A percentile compares a stretch with the other conserved stretches of the same genome.
phyloP scores from a whole-genome alignment of 2,113 vertebrate genomes.

The Symphodus melops region DNA sequence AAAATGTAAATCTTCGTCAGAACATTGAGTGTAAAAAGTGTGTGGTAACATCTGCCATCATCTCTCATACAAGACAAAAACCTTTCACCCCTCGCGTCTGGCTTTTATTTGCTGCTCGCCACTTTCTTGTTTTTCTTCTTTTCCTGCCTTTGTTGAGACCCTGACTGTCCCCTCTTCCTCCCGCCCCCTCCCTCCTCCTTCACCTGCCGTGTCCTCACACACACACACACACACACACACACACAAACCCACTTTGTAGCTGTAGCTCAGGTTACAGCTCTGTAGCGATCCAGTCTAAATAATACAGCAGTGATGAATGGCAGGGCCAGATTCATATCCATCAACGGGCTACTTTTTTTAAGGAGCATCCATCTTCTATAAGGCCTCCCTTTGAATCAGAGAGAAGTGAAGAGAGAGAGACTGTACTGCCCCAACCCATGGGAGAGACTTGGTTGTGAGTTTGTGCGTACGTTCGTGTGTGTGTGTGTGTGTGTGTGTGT shows the following conservation, averaged over 20 bases:
- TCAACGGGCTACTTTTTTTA: constrained; percentile 95
- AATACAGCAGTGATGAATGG: constrained; percentile 99
- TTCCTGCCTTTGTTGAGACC: constrained; percentile 31
- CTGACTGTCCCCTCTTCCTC: constrained; percentile 30
- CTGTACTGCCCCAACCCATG: constrained; percentile 89
- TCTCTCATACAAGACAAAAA: not conserved
- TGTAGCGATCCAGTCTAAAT: constrained; percentile 98
- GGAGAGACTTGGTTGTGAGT: constrained; percentile 62
- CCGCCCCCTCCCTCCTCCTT: constrained; percentile 2
- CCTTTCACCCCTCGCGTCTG: not conserved
- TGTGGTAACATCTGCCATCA: not conserved
- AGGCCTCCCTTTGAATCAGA: constrained; percentile 92
- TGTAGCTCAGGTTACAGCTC: constrained; percentile 96
- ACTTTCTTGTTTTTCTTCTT: constrained; percentile 11
- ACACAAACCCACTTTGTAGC: constrained; percentile 32
- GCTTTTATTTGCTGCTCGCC: constrained; percentile 18
- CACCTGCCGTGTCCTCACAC: constrained; percentile 42
- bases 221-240: constrained; percentile 33
- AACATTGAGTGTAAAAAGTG: not conserved
- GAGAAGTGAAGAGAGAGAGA: constrained; percentile 88
- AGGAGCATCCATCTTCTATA: constrained; percentile 98
- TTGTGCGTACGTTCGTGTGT: constrained; percentile 33
- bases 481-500: constrained; percentile 38
- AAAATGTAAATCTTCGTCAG: not conserved
- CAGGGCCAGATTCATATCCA: constrained; percentile 93